Conservation (phyloP, 2,888 invertebrate species). For the Balanococcus diminutus region DNA sequence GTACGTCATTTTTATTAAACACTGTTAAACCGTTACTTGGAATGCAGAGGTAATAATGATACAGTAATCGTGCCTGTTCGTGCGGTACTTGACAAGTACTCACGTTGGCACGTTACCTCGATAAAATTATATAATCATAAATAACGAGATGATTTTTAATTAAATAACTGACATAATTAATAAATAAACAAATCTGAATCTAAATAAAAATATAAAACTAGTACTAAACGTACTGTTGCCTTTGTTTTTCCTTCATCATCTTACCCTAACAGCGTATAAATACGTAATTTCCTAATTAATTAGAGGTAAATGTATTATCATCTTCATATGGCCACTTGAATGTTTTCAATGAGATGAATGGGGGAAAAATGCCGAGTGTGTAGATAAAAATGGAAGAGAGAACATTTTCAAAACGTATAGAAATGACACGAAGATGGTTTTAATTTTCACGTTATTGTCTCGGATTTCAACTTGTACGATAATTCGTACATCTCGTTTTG, state of each 20-base stretch:
- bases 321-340: not conserved
- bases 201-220: not conserved
- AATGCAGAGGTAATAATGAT: constrained; percentile 50
- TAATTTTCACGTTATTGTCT: not conserved
- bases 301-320: not conserved
- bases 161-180: not conserved
- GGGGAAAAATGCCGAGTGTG: not conserved
- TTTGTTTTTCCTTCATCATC: not conserved
- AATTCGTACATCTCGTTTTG: not conserved
- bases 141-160: not conserved
- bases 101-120: not conserved
- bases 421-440: constrained; percentile 13
- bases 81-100: not conserved
- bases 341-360: not conserved
- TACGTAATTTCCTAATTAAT: not conserved
- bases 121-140: not conserved
- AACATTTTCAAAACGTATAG: constrained; percentile 1
- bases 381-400: not conserved
- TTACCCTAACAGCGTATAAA: not conserved
- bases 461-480: not conserved
- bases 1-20: constrained; percentile 49
- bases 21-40: constrained; percentile 55
- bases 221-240: not conserved
- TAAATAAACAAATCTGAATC: not conserved
- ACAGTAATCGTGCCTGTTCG: not conserved